Percentiles rank a stretch among this genome's conserved stretches.
Conservation (phyloP, 2,888 invertebrate genomes). For the Eupithecia abbreviata region DNA sequence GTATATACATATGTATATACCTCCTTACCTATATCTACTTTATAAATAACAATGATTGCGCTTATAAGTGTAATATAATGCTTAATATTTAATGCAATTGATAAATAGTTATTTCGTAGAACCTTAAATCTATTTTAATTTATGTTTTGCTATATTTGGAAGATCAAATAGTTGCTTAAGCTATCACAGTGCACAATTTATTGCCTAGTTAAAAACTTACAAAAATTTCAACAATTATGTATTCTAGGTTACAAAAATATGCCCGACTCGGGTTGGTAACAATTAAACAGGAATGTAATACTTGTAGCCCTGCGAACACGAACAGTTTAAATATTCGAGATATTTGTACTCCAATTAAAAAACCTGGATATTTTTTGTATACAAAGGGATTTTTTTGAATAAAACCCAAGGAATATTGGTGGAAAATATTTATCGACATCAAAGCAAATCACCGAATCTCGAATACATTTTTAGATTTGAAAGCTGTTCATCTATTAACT, state of each 20-base stretch:
- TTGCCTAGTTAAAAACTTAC: not conserved
- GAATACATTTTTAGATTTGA: too few species aligned
- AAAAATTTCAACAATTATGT: not conserved
- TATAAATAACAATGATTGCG: not conserved
- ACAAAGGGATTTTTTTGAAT: too few species aligned
- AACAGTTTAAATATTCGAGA: not conserved
- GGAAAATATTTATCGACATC: too few species aligned
- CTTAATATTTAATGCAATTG: not conserved
- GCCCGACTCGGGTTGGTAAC: not conserved
- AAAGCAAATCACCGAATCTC: too few species aligned
- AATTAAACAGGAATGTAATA: conserved; percentile 9
- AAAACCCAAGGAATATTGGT: too few species aligned
- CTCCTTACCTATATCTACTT: not conserved
- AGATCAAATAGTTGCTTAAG: conserved; percentile 18
- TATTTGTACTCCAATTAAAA: not conserved
- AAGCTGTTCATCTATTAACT: too few species aligned
- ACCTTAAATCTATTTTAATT: not conserved
- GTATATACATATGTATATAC: not conserved
- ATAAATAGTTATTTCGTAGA: conserved; percentile 6
- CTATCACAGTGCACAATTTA: conserved; percentile 20
- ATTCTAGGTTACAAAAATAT: not conserved
- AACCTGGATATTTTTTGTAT: too few species aligned
- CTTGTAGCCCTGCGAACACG: not conserved
- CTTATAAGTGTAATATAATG: not conserved
- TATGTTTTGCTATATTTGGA: conserved; percentile 7